Base-by-base conservation (phyloP, 2,888 invertebrate species). In the Cerastis rubricosa region DNA sequence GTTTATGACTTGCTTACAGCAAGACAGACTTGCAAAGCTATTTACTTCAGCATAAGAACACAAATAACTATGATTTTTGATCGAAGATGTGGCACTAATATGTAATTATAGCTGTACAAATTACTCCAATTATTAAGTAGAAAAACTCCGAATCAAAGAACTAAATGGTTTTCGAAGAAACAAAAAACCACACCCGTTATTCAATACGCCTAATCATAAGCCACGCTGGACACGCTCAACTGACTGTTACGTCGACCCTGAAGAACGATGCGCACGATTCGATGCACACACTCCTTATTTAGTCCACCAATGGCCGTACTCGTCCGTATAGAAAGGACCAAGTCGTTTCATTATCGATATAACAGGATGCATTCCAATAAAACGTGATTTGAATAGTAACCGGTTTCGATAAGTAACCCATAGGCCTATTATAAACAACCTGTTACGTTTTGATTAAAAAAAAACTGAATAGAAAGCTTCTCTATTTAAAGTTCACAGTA, bases 241-340 rank as follows among this genome's bases (percentile, higher is more conserved):
- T 89, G 91, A 82, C 79, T 90, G 90, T 93, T 93, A 91, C 91
- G 89, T 92, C 91, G 92, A 91, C 93, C 92, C 90, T 92, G 91
- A 90, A 89, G 90, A 89, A 88, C 87, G 84, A 86, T 87, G 85
- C 84, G 84, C 85, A 79, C 83, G 83, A 83, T 88, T 85, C 88
- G 89, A 90, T 91, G 90, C 89, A 88, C 87, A 87, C 89, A 85
- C 90, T 84, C 94, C 93, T 88, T 94, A 92, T 94, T 91, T 91
- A 92, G 94, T 89, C 82, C 86, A 89, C 88, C 83, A 86, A 86
- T 89, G 90, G 89, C 89, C 81, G 91, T 90, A 89, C 80, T 80
- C 85, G 80, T 74, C 47, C 61, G 71, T 84, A 87, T 90, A 91
- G 90, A 91, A 93, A 92, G 91, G 91, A 90, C 90, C 85, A 84